Percentiles rank a stretch among this genome's conserved stretches.
Conservation (phyloP, 2,113 vertebrate species). For the Hyaena hyaena region DNA sequence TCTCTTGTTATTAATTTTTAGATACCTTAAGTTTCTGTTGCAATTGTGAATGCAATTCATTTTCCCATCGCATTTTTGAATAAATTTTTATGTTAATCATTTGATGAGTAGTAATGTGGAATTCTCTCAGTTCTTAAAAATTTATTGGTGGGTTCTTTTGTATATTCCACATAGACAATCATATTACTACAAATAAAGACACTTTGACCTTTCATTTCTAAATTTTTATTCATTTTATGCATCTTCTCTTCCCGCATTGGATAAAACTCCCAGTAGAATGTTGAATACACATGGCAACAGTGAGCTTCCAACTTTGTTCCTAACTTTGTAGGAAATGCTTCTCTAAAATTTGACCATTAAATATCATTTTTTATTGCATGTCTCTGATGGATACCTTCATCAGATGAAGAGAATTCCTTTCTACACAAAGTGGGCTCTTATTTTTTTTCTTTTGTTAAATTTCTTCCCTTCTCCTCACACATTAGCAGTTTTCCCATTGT, state of each 20-base stretch:
- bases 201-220: neutral
- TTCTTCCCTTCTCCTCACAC: neutral
- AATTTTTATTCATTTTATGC: neutral
- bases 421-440: neutral
- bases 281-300: neutral
- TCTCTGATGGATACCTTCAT: neutral
- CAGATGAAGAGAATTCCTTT: neutral
- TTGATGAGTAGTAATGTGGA: neutral
- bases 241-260: neutral
- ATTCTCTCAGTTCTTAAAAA: neutral
- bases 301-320: neutral
- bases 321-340: neutral
- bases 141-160: neutral
- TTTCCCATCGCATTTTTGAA: neutral
- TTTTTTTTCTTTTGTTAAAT: neutral
- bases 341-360: neutral
- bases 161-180: neutral
- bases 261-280: neutral
- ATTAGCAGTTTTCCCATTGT: neutral
- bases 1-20: neutral
- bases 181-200: neutral
- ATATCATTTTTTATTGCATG: neutral
- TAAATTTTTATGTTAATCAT: neutral
- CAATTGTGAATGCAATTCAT: neutral
- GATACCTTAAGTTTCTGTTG: neutral